Conservation (phyloP, 64 coral and sea anemone genomes). For the Montipora cactus region DNA sequence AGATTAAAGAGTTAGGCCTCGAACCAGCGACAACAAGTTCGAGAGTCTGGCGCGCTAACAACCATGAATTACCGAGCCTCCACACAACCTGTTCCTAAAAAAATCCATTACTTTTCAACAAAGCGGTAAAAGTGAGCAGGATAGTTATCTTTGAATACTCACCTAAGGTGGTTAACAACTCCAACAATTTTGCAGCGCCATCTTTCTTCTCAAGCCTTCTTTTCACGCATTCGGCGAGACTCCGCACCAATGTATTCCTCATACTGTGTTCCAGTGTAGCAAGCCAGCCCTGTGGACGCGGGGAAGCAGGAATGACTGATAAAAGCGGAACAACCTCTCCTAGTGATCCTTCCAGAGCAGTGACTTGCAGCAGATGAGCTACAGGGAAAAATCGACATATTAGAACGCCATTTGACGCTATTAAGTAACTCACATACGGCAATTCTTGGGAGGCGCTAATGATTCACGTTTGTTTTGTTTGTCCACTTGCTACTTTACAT, state of each 20-base stretch:
- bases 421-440: background rate
- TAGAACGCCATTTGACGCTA: background rate
- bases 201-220: conserved; percentile 7
- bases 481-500: too few species aligned
- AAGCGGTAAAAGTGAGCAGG: background rate
- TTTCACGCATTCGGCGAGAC: conserved; percentile 72
- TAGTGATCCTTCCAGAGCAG: conserved; percentile 68
- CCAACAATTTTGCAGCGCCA: background rate
- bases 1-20: too few species aligned
- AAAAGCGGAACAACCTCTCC: conserved; percentile 72
- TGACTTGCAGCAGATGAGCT: conserved; percentile 94
- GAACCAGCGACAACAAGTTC: too few species aligned
- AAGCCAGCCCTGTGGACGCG: conserved; percentile 86
- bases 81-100: too few species aligned
- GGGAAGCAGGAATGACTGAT: conserved; percentile 66
- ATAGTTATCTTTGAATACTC: background rate
- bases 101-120: background rate
- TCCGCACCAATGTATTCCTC: conserved; percentile 71
- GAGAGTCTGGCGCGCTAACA: too few species aligned
- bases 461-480: too few species aligned
- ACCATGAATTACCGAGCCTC: too few species aligned
- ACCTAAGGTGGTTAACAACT: background rate
- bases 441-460: too few species aligned
- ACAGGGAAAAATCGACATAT: background rate
- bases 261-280: conserved; percentile 78